These are phyloP conservation scores for Trypoxylus dichotomus DNA, from an alignment of 1,140 invertebrate genomes.

Conservation along the genomic window DNA sequence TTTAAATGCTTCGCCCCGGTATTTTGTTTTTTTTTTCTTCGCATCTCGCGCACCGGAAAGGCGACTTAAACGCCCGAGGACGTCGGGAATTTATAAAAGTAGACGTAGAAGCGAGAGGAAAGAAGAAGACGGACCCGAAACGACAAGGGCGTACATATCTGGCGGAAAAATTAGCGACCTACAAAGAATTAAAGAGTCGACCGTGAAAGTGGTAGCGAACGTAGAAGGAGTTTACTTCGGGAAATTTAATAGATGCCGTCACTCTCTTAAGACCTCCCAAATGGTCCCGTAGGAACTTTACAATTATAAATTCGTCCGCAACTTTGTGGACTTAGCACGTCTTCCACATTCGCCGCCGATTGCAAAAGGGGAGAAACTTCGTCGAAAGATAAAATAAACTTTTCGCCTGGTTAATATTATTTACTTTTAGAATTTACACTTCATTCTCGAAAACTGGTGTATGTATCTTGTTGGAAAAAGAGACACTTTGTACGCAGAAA, in stretches of 20 bases:
- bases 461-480: neutral
- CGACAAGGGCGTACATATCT: neutral
- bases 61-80: neutral
- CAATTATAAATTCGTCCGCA: neutral
- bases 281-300: neutral
- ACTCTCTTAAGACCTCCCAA: neutral
- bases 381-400: neutral
- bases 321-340: neutral
- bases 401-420: neutral
- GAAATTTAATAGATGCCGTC: neutral
- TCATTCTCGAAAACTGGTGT: neutral
- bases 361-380: neutral
- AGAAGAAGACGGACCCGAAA: neutral
- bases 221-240: neutral
- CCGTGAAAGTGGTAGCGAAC: neutral
- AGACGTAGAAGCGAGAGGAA: neutral
- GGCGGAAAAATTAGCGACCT: neutral
- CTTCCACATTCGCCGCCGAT: neutral
- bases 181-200: neutral
- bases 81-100: neutral
- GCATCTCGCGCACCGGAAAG: neutral
- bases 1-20: neutral
- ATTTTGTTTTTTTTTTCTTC: neutral
- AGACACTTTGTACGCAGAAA: no score
- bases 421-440: neutral